Base-by-base conservation (phyloP, 2,888 invertebrate genomes). In the Epinotia demarniana region DNA sequence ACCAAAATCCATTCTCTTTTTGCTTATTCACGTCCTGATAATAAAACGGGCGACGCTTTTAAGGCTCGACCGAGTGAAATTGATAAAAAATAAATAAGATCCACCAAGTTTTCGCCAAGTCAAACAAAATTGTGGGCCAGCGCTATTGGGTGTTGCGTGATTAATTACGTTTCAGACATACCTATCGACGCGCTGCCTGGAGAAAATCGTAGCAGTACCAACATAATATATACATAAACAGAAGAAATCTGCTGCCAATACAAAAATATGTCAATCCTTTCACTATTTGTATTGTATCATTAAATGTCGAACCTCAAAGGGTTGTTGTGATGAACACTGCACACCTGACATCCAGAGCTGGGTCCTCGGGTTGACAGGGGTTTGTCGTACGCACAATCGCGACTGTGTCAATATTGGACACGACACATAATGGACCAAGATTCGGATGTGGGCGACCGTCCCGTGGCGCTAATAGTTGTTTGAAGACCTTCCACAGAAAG, bases 11-110 rank as follows among this genome's bases (percentile, higher is more conserved):
- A 95, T 95, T 95, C 95, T 95, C 94, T 95, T 95, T 94, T 95
- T 95, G 95, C 95, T 95, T 95, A 95, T 95, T 95, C 95, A 95
- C 93, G 95, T 94, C 94, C 93, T 94, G 92, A 94, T 94, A 95
- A 95, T 93, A 92, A 92, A 94, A 93, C 88, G 87, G 86, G 90
- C 87, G 90, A 88, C 89, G 92, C 92, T 92, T 92, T 92, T 92
- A 90, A 88, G 84, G 87, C 86, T 81, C 88, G 88, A 81, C 85
- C 87, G 90, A 88, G 89, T 90, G 91, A 91, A 90, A 93, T 92
- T 92, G 90, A 92, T 93, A 93, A 93, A 94, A 94, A 93, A 93
- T 93, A 93, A 93, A 93, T 93, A 93, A 91, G 87, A 89, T 80
- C 84, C 81, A 78, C 80, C 81, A 92, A 92, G 86, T 92, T 93